These are phyloP conservation scores for Acridotheres tristis DNA, from an alignment of 2,797 vertebrate genomes.

Conservation along the genomic window DNA sequence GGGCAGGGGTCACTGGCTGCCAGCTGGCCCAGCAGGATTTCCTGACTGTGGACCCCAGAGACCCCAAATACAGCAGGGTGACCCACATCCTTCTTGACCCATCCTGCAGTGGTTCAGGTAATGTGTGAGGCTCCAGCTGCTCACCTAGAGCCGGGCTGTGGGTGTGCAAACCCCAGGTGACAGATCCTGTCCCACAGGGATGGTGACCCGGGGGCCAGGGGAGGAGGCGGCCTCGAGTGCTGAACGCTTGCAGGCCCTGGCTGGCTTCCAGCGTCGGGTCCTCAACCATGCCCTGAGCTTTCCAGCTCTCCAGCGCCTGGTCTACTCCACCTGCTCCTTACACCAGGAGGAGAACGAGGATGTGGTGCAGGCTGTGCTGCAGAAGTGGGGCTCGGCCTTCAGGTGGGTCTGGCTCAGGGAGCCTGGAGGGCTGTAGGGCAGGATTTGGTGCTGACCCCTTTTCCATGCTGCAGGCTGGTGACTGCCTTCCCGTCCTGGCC, in stretches of 20 bases:
- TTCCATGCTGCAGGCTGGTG: conserved; percentile 75
- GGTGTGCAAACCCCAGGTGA: accelerated
- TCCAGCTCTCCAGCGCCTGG: conserved; percentile 81
- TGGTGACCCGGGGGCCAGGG: conserved; percentile 72
- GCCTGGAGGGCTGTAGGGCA: accelerated
- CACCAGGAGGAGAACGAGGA: conserved; percentile 88
- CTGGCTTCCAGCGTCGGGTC: conserved; percentile 86
- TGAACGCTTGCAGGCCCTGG: conserved; percentile 82
- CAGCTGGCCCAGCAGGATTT: conserved; percentile 90
- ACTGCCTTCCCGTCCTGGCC: conserved; percentile 85
- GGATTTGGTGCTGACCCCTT: neutral
- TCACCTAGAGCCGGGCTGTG: accelerated
- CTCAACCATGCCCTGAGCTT: conserved; percentile 86
- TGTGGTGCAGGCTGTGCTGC: conserved; percentile 80
- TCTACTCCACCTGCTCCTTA: conserved; percentile 94
- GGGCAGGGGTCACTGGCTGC: conserved; percentile 88
- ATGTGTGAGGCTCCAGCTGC: accelerated
- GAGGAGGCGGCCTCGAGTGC: neutral
- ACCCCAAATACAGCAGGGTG: conserved; percentile 82
- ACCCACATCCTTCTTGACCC: conserved; percentile 90
- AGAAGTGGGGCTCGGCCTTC: conserved; percentile 76
- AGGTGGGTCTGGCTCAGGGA: conserved; percentile 72
- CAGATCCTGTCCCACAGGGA: conserved; percentile 73
- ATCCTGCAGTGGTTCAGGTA: conserved; percentile 97
- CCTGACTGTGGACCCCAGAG: conserved; percentile 81